Percentiles rank a stretch among this genome's conserved stretches.
These are phyloP conservation scores for Halichoeres trimaculatus DNA, from an alignment of 2,113 vertebrate species.

Conservation along the genomic window DNA sequence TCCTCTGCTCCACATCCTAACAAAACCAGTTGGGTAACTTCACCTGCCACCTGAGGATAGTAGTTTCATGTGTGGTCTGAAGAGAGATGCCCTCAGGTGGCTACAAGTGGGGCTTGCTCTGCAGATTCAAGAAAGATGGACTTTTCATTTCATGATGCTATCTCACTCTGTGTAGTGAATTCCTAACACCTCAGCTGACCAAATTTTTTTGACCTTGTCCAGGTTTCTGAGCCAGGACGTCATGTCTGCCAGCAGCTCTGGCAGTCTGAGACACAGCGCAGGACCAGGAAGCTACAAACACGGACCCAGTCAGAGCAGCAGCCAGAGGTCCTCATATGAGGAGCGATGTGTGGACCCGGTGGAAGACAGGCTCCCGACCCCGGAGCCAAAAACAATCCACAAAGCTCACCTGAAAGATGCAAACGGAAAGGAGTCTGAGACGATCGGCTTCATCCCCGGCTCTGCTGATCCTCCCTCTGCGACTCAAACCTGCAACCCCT, in stretches of 20 bases:
- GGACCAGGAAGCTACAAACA: conserved; percentile 63
- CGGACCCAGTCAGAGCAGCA: conserved; percentile 65
- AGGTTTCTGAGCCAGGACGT: conserved; percentile 41
- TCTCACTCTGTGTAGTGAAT: rapidly evolving
- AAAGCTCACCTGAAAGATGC: conserved; percentile 82
- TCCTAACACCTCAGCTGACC: neutral
- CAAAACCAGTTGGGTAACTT: conserved; percentile 55
- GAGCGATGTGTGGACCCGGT: conserved; percentile 81
- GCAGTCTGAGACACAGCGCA: conserved; percentile 40
- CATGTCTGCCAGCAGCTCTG: conserved; percentile 64
- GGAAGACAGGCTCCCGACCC: conserved; percentile 43
- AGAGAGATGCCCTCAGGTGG: conserved; percentile 45
- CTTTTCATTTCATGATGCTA: neutral
- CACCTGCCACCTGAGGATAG: conserved; percentile 48
- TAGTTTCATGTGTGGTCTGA: conserved; percentile 46
- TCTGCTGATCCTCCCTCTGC: conserved; percentile 76
- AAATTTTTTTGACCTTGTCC: neutral
- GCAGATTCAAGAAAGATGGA: neutral
- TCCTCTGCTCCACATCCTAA: neutral
- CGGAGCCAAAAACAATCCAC: conserved; percentile 57
- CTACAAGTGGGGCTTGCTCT: neutral
- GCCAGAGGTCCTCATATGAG: conserved; percentile 74
- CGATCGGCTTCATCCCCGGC: conserved; percentile 87
- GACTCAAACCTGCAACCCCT: conserved; percentile 79
- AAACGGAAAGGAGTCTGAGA: conserved; percentile 84